Evolutionary conservation across 2,888 invertebrate genomes (phyloP).

Genomic region (Dolichomitus sp.): DNA sequence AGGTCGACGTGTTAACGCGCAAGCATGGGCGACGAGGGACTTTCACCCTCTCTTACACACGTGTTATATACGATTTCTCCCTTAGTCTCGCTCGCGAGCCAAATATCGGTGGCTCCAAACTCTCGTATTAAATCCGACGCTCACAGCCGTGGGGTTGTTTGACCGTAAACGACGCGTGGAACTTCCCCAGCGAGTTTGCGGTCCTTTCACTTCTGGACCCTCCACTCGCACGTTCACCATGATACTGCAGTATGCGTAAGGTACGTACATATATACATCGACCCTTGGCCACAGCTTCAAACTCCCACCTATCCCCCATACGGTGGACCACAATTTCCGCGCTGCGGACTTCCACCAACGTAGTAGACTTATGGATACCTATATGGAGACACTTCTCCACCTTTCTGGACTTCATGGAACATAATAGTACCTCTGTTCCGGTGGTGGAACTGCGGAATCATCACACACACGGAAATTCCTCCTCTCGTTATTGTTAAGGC

Average conservation of each 20-base stretch:
- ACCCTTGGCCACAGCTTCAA: conserved; percentile 29
- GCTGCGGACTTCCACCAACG: conserved; percentile 9
- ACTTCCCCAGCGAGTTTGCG: conserved; percentile 55
- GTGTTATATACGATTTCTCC: conserved; percentile 2
- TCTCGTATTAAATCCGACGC: conserved; percentile 52
- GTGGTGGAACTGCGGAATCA: background rate
- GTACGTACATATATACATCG: background rate
- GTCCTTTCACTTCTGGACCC: conserved; percentile 48
- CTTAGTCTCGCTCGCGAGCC: background rate
- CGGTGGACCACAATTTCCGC: conserved; percentile 56
- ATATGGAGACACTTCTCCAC: background rate
- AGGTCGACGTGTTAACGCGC: conserved; percentile 46
- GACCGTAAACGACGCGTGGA: conserved; percentile 58
- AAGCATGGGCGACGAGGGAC: conserved; percentile 1
- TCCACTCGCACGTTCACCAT: conserved; percentile 17
- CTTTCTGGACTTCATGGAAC: background rate
- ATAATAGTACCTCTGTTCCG: conserved; percentile 5
- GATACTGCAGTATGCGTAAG: conserved; percentile 2
- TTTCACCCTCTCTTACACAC: conserved; percentile 24
- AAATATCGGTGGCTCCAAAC: conserved; percentile 36
- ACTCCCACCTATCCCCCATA: conserved; percentile 26
- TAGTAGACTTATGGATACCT: background rate
- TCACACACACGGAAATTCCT: background rate
- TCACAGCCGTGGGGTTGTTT: conserved; percentile 47
- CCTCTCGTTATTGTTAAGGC: background rate